Evolutionary conservation across 2,113 vertebrate genomes (phyloP).

Genomic region (Brachyistius frenatus): DNA sequence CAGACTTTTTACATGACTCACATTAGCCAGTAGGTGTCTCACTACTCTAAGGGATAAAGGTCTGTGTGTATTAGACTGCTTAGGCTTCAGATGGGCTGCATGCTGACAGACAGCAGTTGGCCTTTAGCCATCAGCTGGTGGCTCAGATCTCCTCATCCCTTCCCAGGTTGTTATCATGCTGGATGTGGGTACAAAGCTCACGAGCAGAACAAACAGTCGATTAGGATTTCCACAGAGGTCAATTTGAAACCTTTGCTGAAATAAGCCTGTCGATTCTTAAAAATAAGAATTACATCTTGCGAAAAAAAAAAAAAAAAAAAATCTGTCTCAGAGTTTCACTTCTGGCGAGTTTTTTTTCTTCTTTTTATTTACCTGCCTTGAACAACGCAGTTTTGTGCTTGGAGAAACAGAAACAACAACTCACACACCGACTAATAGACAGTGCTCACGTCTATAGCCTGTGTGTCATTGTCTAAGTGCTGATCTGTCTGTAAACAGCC

Average conservation of each 20-base stretch:
- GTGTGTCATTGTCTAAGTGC: constrained; percentile 26
- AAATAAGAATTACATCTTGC: no score
- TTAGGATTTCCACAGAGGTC: constrained; percentile 21
- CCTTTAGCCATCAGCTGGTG: constrained; percentile 31
- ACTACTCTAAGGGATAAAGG: constrained; percentile 21
- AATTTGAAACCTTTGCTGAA: constrained; percentile 37
- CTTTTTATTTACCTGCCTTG: no score
- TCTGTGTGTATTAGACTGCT: background rate
- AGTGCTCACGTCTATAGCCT: background rate
- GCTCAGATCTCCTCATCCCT: constrained; percentile 40
- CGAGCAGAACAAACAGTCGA: constrained; percentile 27
- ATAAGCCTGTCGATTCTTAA: background rate
- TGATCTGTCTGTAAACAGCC: constrained; percentile 8
- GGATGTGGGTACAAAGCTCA: constrained; percentile 33
- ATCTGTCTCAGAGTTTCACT: background rate
- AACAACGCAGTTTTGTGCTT: background rate
- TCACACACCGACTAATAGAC: background rate
- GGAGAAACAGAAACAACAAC: background rate
- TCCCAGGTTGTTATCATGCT: constrained; percentile 6
- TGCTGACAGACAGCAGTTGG: constrained; percentile 36
- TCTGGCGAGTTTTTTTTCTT: background rate
- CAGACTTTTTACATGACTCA: background rate
- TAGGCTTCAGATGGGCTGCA: constrained; percentile 1
- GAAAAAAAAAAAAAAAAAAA: background rate
- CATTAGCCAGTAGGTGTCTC: constrained; percentile 73